Conservation (phyloP, 2,113 vertebrate species). For the Eublepharis macularius region DNA sequence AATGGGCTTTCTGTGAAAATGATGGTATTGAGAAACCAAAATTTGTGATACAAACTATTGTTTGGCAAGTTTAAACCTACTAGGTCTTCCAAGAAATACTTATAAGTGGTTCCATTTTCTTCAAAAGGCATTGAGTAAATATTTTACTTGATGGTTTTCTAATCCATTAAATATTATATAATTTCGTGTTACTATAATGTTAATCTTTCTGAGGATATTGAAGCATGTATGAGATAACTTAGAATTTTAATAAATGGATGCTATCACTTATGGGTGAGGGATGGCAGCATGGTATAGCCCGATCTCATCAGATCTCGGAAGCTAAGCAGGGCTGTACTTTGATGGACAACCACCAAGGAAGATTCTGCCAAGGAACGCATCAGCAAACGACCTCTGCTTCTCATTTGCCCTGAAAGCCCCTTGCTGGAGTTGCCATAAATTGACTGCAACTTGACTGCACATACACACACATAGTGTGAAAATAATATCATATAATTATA, state of each 20-base stretch:
- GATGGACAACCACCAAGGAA: too few species aligned
- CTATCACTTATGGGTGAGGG: not conserved
- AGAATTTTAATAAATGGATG: not conserved
- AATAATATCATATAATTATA: not conserved
- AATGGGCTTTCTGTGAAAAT: not conserved
- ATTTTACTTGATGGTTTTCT: not conserved
- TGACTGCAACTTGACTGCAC: too few species aligned
- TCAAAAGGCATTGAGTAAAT: not conserved
- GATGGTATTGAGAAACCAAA: not conserved
- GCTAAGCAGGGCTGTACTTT: too few species aligned
- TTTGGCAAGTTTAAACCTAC: not conserved
- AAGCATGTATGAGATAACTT: not conserved
- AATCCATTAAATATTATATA: not conserved
- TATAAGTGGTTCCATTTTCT: not conserved
- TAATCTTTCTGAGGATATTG: not conserved
- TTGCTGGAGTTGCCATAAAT: too few species aligned
- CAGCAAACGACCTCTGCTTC: too few species aligned
- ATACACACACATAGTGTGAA: too few species aligned
- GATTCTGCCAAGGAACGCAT: too few species aligned
- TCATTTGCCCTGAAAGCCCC: too few species aligned
- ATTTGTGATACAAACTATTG: not conserved
- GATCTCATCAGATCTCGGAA: too few species aligned
- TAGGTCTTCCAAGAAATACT: not conserved
- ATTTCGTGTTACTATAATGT: not conserved
- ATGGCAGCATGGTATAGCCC: too few species aligned